Percentiles rank a stretch among this genome's conserved stretches.
phyloP scores from a whole-genome alignment of 2,113 vertebrate species.

The Pipra filicauda region DNA sequence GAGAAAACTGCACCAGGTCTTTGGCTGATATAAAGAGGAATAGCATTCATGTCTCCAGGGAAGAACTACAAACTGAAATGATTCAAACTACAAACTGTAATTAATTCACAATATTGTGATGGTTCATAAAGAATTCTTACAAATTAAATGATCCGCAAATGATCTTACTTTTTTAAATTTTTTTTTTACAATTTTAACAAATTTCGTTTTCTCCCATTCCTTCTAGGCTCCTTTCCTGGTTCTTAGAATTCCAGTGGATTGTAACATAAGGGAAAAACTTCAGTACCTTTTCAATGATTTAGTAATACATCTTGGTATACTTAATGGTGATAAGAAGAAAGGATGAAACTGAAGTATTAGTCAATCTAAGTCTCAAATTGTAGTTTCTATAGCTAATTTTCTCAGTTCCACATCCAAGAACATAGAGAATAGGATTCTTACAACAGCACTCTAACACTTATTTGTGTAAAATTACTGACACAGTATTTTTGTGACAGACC shows the following conservation, averaged over 20 bases:
- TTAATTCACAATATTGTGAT: background rate
- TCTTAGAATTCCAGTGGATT: background rate
- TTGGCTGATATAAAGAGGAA: background rate
- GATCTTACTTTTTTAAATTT: background rate
- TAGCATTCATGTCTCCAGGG: background rate
- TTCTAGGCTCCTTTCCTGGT: background rate
- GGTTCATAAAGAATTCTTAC: background rate
- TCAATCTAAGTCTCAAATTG: background rate
- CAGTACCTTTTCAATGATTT: background rate
- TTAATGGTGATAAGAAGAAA: background rate
- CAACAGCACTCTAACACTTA: background rate
- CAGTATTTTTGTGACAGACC: background rate
- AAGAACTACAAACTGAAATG: background rate
- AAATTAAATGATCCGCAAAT: background rate
- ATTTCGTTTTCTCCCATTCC: background rate
- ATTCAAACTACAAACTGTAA: no score
- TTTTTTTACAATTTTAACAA: background rate
- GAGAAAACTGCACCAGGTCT: background rate
- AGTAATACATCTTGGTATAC: background rate
- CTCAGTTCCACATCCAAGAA: background rate
- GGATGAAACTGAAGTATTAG: background rate
- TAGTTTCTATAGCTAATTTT: background rate
- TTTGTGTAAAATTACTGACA: background rate
- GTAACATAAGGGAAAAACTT: background rate
- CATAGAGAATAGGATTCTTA: background rate